phyloP scores from a whole-genome alignment of 2,888 invertebrate species.

The Drosophila testacea region DNA sequence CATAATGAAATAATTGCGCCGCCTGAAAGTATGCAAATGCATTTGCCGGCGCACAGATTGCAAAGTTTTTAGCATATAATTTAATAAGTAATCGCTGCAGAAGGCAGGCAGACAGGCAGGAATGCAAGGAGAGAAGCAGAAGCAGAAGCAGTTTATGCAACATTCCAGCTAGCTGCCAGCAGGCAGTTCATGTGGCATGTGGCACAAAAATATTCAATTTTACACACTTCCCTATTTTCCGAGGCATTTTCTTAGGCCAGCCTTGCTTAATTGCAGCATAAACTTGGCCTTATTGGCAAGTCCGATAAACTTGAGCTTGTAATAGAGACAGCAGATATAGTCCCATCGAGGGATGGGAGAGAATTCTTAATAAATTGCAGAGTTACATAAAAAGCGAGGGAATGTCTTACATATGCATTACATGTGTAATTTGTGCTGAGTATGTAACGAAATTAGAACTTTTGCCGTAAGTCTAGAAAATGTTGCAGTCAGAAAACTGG shows the following conservation, averaged over 20 bases:
- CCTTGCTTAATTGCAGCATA: conserved; percentile 72
- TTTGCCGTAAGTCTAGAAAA: conserved; percentile 39
- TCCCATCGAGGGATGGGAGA: not conserved
- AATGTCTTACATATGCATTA: conserved; percentile 74
- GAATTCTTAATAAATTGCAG: conserved; percentile 65
- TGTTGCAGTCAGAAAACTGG: conserved; percentile 22
- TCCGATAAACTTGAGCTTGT: conserved; percentile 72
- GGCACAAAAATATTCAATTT: conserved; percentile 58
- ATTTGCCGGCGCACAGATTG: conserved; percentile 44
- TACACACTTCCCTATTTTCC: conserved; percentile 39
- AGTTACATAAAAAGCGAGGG: conserved; percentile 4
- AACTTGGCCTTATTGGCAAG: conserved; percentile 72
- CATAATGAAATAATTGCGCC: conserved; percentile 77
- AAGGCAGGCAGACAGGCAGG: not conserved
- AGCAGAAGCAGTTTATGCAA: conserved; percentile 31
- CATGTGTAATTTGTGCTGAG: conserved; percentile 76
- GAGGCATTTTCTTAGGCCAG: conserved; percentile 34
- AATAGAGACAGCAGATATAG: conserved; percentile 45
- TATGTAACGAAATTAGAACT: conserved; percentile 76
- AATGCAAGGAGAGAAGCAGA: not conserved
- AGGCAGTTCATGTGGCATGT: conserved; percentile 52
- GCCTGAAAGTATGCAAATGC: conserved; percentile 41
- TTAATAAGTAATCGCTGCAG: conserved; percentile 71
- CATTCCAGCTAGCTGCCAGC: conserved; percentile 23
- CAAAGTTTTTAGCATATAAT: conserved; percentile 64